Conservation (phyloP, 1,140 invertebrate species). For the Musca domestica region DNA sequence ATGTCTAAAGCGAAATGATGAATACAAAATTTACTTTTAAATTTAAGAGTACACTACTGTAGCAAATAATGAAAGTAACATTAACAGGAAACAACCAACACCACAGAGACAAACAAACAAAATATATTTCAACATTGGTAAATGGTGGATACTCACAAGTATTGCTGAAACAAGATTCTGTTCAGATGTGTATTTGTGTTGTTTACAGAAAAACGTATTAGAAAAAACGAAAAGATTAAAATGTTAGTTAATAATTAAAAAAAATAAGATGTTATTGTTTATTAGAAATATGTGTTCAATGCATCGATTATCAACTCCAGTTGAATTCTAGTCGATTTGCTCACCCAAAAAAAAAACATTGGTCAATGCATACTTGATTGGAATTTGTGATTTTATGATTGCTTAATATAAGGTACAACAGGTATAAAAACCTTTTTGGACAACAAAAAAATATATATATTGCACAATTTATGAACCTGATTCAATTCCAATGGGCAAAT, state of each 20-base stretch:
- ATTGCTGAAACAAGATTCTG: slow-evolving; percentile 54
- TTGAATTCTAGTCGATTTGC: no score
- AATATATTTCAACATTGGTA: background rate
- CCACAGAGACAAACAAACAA: background rate
- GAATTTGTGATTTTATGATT: no score
- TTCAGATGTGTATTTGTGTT: slow-evolving; percentile 25
- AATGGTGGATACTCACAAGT: slow-evolving; percentile 45
- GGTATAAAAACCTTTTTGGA: no score
- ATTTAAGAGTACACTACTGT: no score
- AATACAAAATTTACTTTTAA: no score
- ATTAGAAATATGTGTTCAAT: slow-evolving; percentile 16
- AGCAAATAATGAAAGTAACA: background rate
- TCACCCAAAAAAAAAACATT: no score
- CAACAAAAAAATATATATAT: no score
- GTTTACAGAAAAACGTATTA: slow-evolving; percentile 29
- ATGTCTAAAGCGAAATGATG: no score
- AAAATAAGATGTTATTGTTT: slow-evolving; percentile 6
- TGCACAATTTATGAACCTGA: no score
- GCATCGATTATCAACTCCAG: background rate
- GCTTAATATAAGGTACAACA: no score
- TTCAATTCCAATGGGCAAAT: no score
- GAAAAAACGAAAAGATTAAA: slow-evolving; percentile 25
- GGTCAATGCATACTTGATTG: no score
- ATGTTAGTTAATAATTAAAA: slow-evolving; percentile 23
- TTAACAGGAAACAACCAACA: background rate